phyloP scores from a whole-genome alignment of 2,797 vertebrate genomes.

The Apodemus agrarius region DNA sequence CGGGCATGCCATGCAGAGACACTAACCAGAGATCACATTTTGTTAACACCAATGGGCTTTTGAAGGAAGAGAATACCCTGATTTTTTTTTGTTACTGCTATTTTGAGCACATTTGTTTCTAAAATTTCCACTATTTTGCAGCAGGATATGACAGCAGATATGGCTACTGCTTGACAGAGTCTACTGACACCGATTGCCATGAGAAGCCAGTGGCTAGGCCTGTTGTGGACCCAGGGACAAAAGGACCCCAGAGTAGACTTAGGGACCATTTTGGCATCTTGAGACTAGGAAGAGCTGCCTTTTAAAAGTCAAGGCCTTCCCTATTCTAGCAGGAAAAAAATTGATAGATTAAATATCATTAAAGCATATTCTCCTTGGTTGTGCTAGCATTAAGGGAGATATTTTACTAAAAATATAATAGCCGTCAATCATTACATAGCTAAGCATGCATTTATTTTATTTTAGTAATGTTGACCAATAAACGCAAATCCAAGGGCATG shows the following conservation, averaged over 20 bases:
- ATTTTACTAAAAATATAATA: not conserved
- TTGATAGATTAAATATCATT: not conserved
- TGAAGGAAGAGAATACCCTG: rapidly evolving
- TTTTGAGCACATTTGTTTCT: no score
- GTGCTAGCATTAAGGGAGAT: not conserved
- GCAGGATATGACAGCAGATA: no score
- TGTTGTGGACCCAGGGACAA: rapidly evolving
- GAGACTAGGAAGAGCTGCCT: not conserved
- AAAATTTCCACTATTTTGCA: rapidly evolving
- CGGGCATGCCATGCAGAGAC: not conserved
- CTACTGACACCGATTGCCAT: rapidly evolving
- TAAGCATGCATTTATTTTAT: not conserved
- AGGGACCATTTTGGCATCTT: rapidly evolving
- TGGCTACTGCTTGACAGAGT: rapidly evolving
- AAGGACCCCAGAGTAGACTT: no score
- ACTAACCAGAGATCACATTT: not conserved
- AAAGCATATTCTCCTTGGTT: not conserved
- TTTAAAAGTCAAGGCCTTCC: not conserved
- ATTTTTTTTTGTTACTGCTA: no score
- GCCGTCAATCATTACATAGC: not conserved
- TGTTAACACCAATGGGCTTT: not conserved
- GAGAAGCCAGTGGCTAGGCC: rapidly evolving
- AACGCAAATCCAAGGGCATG: not conserved
- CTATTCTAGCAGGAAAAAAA: not conserved
- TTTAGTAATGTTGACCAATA: conserved; percentile 5